Conservation (phyloP, 2,113 vertebrate genomes). For the Montifringilla adamsi region DNA sequence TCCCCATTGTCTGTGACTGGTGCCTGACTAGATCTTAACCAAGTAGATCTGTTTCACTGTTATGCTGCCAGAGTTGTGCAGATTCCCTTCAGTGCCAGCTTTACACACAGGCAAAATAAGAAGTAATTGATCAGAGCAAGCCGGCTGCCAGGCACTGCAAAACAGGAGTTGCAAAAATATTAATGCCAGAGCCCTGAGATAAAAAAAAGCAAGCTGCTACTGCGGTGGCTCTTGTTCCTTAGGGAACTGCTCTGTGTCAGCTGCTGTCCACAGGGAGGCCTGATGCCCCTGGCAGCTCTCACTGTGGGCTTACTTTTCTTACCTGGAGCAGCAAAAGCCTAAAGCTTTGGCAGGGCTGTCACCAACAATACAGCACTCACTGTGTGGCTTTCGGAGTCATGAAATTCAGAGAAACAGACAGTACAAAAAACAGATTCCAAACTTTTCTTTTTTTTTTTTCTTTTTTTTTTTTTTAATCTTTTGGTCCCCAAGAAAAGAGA, state of each 20-base stretch:
- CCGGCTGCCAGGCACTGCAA: background rate
- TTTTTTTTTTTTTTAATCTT: no score
- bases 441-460: background rate
- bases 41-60: background rate
- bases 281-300: background rate
- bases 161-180: background rate
- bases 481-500: background rate
- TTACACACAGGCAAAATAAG: background rate
- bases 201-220: background rate
- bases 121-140: background rate
- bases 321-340: background rate
- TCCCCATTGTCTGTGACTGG: background rate
- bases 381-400: background rate
- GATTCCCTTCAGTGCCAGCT: background rate
- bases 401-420: background rate
- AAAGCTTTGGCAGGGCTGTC: background rate
- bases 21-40: background rate
- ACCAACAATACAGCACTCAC: background rate
- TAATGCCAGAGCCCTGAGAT: background rate
- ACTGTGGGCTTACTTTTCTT: background rate
- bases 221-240: background rate
- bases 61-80: background rate
- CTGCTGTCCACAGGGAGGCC: background rate
- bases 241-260: background rate
- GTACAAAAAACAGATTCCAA: background rate